Evolutionary conservation across 1,140 invertebrate species (phyloP).

Genomic region (Temnothorax longispinosus): DNA sequence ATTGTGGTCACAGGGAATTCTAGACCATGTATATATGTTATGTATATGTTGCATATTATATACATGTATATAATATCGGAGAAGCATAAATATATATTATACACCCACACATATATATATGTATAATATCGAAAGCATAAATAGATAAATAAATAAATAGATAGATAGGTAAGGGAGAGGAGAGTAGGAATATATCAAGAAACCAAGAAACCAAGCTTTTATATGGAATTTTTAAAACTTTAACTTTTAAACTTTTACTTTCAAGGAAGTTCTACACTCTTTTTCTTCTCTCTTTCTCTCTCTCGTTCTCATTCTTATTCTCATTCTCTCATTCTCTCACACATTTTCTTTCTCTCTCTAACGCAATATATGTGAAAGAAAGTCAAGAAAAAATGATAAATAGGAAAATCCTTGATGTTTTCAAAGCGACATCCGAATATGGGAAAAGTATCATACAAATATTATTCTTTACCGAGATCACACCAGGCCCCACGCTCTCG

Average conservation of each 20-base stretch:
- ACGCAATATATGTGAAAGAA: conserved; percentile 1
- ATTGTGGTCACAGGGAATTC: background rate
- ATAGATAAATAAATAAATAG: background rate
- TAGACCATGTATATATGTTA: background rate
- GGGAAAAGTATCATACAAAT: conserved; percentile 37
- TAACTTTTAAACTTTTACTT: background rate
- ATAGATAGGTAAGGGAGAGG: background rate
- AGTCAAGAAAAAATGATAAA: background rate
- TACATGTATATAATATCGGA: background rate
- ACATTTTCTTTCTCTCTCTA: too few species aligned
- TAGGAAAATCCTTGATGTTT: conserved; percentile 16
- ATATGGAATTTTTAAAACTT: conserved; percentile 3
- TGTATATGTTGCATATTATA: background rate
- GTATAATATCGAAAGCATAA: background rate
- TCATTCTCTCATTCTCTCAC: background rate
- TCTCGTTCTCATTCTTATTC: background rate
- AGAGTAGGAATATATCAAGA: background rate
- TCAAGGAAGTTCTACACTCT: background rate
- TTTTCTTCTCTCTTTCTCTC: background rate
- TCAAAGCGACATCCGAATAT: conserved; percentile 44
- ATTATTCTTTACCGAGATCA: conserved; percentile 53
- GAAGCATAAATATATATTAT: background rate
- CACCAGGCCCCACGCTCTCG: conserved; percentile 21
- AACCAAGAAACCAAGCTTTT: background rate
- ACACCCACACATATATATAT: background rate